Conservation (phyloP, 2,888 invertebrate genomes). For the Oxytorus armatus region DNA sequence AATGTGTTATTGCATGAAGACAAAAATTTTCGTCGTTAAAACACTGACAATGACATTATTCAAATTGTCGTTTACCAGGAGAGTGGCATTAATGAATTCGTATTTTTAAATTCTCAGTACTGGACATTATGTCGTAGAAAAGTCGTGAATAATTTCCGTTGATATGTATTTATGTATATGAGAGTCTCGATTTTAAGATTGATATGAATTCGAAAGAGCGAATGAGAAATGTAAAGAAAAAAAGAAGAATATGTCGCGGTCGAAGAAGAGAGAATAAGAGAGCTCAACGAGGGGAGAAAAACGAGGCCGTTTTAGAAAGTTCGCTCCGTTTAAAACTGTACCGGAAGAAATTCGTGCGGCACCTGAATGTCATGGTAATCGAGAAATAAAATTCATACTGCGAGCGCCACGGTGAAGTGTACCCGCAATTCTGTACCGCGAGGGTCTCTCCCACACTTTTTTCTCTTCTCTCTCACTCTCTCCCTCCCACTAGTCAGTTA, state of each 20-base stretch:
- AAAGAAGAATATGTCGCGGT: constrained; percentile 18
- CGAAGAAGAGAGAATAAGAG: not conserved
- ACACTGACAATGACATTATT: too few relatives aligned
- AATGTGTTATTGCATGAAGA: too few relatives aligned
- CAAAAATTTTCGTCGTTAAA: too few relatives aligned
- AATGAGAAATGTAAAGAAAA: constrained; percentile 5
- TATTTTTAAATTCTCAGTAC: too few relatives aligned
- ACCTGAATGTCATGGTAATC: constrained; percentile 63
- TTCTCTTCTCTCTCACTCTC: not conserved
- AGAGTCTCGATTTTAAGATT: not conserved
- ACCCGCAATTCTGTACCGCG: constrained; percentile 18
- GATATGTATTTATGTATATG: not conserved
- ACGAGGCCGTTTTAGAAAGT: constrained; percentile 66
- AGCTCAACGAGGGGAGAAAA: constrained; percentile 16
- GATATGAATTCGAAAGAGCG: constrained; percentile 9
- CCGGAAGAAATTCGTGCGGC: constrained; percentile 61
- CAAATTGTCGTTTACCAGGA: too few relatives aligned
- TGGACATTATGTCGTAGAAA: too few relatives aligned
- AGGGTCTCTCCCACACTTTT: constrained; percentile 2
- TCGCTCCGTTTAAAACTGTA: constrained; percentile 52
- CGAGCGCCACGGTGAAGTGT: constrained; percentile 29
- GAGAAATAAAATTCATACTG: constrained; percentile 63
- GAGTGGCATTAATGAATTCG: too few relatives aligned
- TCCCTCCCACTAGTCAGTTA: constrained; percentile 12
- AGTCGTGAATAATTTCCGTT: too few relatives aligned